Conservation (phyloP, 2,113 vertebrate genomes). For the Plectropomus leopardus region DNA sequence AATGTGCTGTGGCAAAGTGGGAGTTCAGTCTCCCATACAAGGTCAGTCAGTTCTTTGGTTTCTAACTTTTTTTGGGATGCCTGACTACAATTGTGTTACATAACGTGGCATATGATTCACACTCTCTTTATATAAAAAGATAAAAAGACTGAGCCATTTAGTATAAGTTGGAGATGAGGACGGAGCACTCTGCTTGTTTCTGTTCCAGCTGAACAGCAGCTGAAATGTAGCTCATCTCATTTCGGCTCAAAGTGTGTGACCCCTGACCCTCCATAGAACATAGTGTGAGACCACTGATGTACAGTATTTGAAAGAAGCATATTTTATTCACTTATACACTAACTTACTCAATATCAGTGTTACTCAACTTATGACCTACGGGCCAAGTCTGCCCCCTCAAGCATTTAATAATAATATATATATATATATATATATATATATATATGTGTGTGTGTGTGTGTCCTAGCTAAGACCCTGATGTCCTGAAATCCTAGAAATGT, state of each 20-base stretch:
- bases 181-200: background rate
- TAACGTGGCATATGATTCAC: conserved; percentile 58
- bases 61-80: conserved; percentile 5
- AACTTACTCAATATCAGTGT: too few relatives aligned
- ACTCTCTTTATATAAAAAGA: conserved; percentile 42
- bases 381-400: too few relatives aligned
- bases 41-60: conserved; percentile 30
- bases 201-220: background rate
- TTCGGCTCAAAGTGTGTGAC: background rate
- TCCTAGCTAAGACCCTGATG: too few relatives aligned
- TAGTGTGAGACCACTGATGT: background rate
- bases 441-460: too few relatives aligned
- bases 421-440: too few relatives aligned
- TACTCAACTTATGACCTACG: too few relatives aligned
- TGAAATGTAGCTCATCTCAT: conserved; percentile 1
- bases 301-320: background rate
- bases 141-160: conserved; percentile 5
- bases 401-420: too few relatives aligned
- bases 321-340: background rate
- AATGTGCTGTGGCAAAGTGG: conserved; percentile 1
- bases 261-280: background rate
- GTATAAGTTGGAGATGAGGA: conserved; percentile 20
- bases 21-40: conserved; percentile 36
- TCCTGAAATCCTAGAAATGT: too few relatives aligned
- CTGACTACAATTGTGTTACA: conserved; percentile 38